Conservation (phyloP, 2,888 invertebrate species). For the Aphodius sticticus region DNA sequence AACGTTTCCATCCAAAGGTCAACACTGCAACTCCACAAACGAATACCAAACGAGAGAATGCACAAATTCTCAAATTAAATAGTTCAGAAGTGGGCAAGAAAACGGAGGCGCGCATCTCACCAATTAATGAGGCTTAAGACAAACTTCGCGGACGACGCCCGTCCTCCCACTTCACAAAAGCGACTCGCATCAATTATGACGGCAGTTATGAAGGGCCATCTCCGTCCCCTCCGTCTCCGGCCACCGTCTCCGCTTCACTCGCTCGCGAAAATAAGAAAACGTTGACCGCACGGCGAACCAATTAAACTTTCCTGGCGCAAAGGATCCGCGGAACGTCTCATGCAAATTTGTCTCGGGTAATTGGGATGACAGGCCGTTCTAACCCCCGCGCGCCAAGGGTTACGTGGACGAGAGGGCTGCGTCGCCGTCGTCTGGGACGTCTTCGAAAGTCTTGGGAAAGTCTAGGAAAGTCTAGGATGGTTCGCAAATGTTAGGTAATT, state of each 20-base stretch:
- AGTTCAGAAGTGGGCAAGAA: background rate
- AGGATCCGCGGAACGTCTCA: background rate
- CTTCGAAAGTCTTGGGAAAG: background rate
- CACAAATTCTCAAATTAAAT: background rate
- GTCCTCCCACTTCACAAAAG: slow-evolving; percentile 25
- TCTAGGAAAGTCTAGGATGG: background rate
- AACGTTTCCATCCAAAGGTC: too few species aligned
- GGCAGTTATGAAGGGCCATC: background rate
- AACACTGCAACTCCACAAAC: too few species aligned
- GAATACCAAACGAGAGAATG: too few species aligned
- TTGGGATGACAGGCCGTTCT: background rate
- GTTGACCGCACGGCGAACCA: background rate
- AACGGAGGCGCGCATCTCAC: background rate
- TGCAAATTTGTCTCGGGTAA: slow-evolving; percentile 4
- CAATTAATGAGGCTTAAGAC: background rate
- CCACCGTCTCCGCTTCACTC: background rate
- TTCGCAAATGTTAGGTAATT: background rate
- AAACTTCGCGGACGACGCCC: background rate
- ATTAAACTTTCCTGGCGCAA: background rate
- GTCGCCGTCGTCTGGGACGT: too few species aligned
- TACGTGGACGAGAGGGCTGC: too few species aligned
- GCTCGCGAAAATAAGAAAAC: background rate
- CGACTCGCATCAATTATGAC: slow-evolving; percentile 13
- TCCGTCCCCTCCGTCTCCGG: background rate
- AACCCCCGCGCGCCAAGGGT: background rate